These are phyloP conservation scores for Trachelus troglodyta DNA, from an alignment of 2,888 invertebrate genomes.

Conservation along the genomic window DNA sequence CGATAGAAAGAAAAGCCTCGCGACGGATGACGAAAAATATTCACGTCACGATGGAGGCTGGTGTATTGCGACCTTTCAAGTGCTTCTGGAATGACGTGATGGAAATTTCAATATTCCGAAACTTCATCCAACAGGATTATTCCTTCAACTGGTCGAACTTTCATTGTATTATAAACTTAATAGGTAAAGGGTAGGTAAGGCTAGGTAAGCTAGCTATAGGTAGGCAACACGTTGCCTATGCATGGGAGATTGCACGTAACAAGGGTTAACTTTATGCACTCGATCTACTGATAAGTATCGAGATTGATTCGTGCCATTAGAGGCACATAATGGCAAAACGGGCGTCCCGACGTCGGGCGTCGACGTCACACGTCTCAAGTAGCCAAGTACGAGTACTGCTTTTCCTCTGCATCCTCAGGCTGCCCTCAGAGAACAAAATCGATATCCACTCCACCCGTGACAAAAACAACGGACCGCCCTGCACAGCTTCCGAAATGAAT, in stretches of 20 bases:
- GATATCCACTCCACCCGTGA: slow-evolving; percentile 12
- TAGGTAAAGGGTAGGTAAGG: background rate
- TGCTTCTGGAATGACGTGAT: background rate
- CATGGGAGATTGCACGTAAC: background rate
- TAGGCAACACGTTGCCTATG: background rate
- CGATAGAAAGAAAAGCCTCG: background rate
- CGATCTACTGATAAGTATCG: slow-evolving; percentile 2
- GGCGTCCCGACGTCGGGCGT: slow-evolving; percentile 14
- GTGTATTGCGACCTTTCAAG: background rate
- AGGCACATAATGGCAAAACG: slow-evolving; percentile 7
- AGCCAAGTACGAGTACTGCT: background rate
- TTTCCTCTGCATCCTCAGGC: slow-evolving; percentile 9
- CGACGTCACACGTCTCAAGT: slow-evolving; percentile 4
- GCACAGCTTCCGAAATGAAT: background rate
- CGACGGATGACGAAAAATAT: too few relatives aligned
- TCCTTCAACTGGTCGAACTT: background rate
- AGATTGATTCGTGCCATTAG: background rate
- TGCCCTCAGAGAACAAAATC: slow-evolving; percentile 19
- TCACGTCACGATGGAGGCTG: too few relatives aligned
- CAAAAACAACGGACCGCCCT: slow-evolving; percentile 2
- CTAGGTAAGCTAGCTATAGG: background rate
- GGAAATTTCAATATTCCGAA: background rate
- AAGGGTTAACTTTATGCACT: background rate
- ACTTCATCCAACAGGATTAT: background rate
- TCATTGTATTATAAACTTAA: background rate